Evolutionary conservation across 2,113 vertebrate species (phyloP).

Genomic region (Ursus arctos): DNA sequence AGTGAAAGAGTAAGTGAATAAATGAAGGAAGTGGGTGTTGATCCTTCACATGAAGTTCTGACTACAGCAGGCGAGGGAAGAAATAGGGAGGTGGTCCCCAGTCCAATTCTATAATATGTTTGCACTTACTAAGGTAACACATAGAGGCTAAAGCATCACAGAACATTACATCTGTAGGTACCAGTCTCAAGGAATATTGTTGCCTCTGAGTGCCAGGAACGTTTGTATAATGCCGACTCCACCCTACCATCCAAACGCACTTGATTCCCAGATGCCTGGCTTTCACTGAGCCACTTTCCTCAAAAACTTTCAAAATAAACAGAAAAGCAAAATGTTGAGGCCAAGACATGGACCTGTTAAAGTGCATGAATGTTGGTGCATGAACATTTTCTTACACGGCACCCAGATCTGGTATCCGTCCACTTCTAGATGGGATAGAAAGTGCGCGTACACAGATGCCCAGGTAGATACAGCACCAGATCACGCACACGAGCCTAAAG

Average conservation of each 20-base stretch:
- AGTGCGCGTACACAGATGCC: background rate
- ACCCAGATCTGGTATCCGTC: background rate
- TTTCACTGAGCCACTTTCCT: conserved; percentile 62
- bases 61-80: background rate
- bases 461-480: background rate
- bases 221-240: conserved; percentile 31
- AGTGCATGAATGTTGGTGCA: background rate
- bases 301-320: conserved; percentile 73
- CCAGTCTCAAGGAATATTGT: background rate
- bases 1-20: background rate
- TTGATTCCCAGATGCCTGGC: conserved; percentile 52
- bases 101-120: background rate
- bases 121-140: conserved; percentile 43
- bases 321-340: conserved; percentile 61
- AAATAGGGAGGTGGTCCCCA: background rate
- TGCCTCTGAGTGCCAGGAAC: conserved; percentile 51
- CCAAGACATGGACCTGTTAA: background rate
- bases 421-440: background rate
- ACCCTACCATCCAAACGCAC: conserved; percentile 36
- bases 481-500: background rate
- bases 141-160: conserved; percentile 2
- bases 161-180: conserved; percentile 33
- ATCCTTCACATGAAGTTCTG: background rate
- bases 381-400: background rate
- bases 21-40: background rate